Evolutionary conservation across 1,140 invertebrate genomes (phyloP).

Genomic region (Rhopalosiphum padi): DNA sequence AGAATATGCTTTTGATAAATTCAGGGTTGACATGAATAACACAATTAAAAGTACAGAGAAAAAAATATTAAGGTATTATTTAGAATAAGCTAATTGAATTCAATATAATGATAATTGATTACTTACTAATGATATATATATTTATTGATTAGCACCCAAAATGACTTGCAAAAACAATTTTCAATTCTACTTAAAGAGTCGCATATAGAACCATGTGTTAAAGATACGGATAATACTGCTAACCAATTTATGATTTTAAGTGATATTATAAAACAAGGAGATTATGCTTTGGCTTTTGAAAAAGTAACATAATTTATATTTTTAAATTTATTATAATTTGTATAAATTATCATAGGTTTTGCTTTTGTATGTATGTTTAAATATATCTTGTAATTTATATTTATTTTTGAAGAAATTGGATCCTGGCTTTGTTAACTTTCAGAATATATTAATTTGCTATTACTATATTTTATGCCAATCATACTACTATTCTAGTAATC

Average conservation of each 20-base stretch:
- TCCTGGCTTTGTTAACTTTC: too few species aligned
- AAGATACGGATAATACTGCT: neutral
- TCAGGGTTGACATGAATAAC: conserved; percentile 1
- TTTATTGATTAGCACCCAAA: conserved; percentile 28
- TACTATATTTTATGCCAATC: too few species aligned
- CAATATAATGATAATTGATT: neutral
- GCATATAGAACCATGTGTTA: neutral
- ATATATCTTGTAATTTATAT: too few species aligned
- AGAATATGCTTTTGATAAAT: conserved; percentile 30
- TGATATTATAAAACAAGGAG: neutral
- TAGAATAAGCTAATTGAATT: neutral
- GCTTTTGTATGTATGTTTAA: too few species aligned
- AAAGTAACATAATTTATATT: conserved; percentile 16
- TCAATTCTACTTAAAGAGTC: neutral
- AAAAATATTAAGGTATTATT: conserved; percentile 27
- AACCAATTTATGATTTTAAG: neutral
- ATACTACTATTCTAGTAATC: too few species aligned
- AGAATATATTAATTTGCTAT: too few species aligned
- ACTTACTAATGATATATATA: neutral
- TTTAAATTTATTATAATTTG: neutral
- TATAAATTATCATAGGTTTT: too few species aligned
- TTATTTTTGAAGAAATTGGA: too few species aligned
- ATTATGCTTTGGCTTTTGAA: conserved; percentile 24
- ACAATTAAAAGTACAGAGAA: conserved; percentile 23
- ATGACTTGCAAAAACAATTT: conserved; percentile 41